phyloP scores from a whole-genome alignment of 37 sponge, comb jelly and placozoan species.

The Cladorhizidae sp. region DNA sequence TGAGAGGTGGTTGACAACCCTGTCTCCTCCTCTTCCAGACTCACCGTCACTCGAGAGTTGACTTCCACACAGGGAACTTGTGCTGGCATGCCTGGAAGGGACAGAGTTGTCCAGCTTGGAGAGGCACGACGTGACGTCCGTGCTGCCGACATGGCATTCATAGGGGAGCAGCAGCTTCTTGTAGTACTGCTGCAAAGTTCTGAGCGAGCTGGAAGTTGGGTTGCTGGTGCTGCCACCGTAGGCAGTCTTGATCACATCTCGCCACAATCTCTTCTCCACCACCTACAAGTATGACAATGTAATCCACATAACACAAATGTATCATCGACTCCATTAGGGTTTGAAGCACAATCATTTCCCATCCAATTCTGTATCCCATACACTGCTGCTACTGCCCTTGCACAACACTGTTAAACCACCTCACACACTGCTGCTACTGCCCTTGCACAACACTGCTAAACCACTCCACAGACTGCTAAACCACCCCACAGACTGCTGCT shows the following conservation, averaged over 20 bases:
- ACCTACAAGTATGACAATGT: conserved; percentile 37
- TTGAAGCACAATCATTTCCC: too few species aligned
- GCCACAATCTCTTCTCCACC: conserved; percentile 54
- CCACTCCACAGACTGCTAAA: too few species aligned
- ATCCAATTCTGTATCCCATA: too few species aligned
- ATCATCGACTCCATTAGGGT: too few species aligned
- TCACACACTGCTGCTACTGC: too few species aligned
- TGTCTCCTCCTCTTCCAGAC: not conserved
- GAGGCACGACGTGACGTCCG: conserved; percentile 21
- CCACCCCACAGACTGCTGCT: too few species aligned
- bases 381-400: too few species aligned
- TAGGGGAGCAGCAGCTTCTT: conserved; percentile 59
- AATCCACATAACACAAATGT: too few species aligned
- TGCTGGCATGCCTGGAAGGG: not conserved
- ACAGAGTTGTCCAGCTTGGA: conserved; percentile 32
- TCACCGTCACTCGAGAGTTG: conserved; percentile 8
- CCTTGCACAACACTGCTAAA: too few species aligned
- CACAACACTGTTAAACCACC: too few species aligned
- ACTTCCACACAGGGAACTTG: conserved; percentile 7
- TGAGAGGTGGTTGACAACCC: conserved; percentile 4
- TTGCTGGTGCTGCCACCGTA: not conserved
- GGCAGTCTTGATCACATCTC: conserved; percentile 39
- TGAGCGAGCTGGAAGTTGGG: conserved; percentile 17
- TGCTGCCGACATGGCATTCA: conserved; percentile 47
- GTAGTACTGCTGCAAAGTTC: conserved; percentile 50